Percentiles rank a stretch among this genome's conserved stretches.
Conservation (phyloP, 2,888 invertebrate genomes). For the Macaria notata region DNA sequence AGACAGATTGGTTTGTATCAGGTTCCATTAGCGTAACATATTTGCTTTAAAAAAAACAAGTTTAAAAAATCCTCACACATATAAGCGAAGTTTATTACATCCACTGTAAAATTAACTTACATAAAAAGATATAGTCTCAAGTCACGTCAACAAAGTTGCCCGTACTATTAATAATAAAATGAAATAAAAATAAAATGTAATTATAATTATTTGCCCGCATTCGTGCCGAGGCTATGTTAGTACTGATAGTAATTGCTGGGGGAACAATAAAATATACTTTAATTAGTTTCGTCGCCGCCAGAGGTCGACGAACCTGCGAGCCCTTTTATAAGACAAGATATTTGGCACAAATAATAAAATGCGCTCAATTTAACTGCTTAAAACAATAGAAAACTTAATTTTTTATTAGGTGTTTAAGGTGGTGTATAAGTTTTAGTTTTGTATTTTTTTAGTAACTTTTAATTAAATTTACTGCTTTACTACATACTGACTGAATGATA, state of each 20-base stretch:
- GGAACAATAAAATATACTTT: slow-evolving; percentile 81
- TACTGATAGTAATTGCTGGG: slow-evolving; percentile 69
- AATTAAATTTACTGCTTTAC: too few species aligned
- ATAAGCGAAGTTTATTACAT: slow-evolving; percentile 14
- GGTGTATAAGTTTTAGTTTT: too few species aligned
- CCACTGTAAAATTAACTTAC: too few species aligned
- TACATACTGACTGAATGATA: too few species aligned
- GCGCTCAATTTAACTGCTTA: too few species aligned
- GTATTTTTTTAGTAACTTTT: too few species aligned
- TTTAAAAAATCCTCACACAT: neutral
- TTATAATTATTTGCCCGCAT: slow-evolving; percentile 80
- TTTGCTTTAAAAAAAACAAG: too few species aligned
- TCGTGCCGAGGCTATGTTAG: slow-evolving; percentile 65
- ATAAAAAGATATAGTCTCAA: too few species aligned
- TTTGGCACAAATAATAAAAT: neutral
- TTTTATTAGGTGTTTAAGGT: too few species aligned
- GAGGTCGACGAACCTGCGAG: slow-evolving; percentile 42
- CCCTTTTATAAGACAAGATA: slow-evolving; percentile 35
- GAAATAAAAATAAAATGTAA: slow-evolving; percentile 73
- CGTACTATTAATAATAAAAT: slow-evolving; percentile 53
- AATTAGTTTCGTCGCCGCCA: slow-evolving; percentile 63
- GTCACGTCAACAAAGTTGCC: slow-evolving; percentile 28
- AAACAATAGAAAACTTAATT: too few species aligned
- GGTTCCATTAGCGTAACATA: too few species aligned
- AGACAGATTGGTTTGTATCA: too few species aligned